phyloP scores from a whole-genome alignment of 2,113 vertebrate genomes.

The Micromys minutus region DNA sequence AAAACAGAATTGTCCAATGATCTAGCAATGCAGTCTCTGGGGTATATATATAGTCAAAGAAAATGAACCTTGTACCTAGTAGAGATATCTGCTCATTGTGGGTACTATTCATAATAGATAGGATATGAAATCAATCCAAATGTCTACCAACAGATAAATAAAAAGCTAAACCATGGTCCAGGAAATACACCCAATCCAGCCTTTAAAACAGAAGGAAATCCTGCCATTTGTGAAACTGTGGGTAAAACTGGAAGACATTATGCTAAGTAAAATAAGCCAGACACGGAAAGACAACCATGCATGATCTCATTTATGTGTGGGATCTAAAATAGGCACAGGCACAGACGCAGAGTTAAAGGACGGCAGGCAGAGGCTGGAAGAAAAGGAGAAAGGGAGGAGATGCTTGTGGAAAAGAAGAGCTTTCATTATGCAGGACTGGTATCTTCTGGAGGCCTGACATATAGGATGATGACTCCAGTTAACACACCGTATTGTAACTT shows the following conservation, averaged over 20 bases:
- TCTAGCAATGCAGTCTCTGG: not conserved
- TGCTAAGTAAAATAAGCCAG: not conserved
- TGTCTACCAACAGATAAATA: not conserved
- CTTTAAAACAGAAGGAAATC: not conserved
- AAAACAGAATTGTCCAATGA: not conserved
- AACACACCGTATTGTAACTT: not conserved
- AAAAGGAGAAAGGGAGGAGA: not conserved
- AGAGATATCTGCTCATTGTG: not conserved
- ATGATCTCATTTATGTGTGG: not conserved
- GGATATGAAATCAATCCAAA: not conserved
- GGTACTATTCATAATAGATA: not conserved
- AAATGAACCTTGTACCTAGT: not conserved
- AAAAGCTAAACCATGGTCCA: not conserved
- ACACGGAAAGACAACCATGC: not conserved
- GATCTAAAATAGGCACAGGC: not conserved
- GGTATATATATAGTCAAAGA: not conserved
- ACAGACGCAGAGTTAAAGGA: not conserved
- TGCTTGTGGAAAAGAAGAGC: not conserved
- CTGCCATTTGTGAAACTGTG: not conserved
- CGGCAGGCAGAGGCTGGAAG: not conserved
- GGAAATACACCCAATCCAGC: not conserved
- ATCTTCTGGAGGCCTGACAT: not conserved
- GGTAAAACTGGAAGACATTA: not conserved
- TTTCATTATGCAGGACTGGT: not conserved
- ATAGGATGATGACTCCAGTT: not conserved